Conservation (phyloP, 2,113 vertebrate species). For the Parotia lawesii region DNA sequence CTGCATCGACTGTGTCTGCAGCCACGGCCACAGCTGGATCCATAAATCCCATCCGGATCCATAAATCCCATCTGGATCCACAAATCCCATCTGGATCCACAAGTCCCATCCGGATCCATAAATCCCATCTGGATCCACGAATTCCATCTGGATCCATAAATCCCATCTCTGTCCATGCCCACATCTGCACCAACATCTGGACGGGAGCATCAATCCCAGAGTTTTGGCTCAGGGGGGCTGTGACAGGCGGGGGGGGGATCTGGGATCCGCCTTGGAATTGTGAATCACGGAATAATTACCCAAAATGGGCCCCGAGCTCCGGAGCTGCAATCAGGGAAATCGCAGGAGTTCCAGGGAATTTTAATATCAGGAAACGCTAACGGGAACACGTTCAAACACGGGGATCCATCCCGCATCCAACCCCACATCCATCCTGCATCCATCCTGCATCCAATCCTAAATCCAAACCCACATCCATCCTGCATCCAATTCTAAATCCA, state of each 20-base stretch:
- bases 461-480: accelerated
- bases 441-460: neutral
- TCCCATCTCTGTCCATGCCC: neutral
- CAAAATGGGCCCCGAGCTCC: neutral
- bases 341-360: neutral
- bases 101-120: neutral
- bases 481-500: no score
- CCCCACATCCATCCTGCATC: no score
- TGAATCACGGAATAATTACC: neutral
- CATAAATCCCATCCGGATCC: neutral
- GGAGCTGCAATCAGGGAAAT: neutral
- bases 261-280: neutral
- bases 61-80: neutral
- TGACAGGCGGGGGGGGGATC: neutral
- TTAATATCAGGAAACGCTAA: accelerated
- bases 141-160: no score
- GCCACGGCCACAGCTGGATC: neutral
- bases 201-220: neutral
- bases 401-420: neutral
- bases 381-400: neutral
- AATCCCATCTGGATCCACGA: no score
- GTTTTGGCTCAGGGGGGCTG: neutral
- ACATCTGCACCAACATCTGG: neutral
- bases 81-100: neutral
- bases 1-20: neutral